These are phyloP conservation scores for Eledona agricola DNA, from an alignment of 2,888 invertebrate genomes.

Conservation along the genomic window DNA sequence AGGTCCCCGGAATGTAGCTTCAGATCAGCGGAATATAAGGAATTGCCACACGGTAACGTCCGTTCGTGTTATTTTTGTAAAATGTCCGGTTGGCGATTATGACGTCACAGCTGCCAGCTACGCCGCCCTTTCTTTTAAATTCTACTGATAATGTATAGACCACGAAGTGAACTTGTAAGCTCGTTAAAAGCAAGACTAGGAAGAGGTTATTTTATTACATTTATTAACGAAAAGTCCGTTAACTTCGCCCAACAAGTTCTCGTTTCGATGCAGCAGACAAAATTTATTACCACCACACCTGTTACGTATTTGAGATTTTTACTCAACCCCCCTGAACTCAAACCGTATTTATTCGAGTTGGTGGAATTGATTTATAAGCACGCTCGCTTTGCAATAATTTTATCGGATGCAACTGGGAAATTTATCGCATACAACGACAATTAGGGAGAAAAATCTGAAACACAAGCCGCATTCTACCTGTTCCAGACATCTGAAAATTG, in stretches of 20 bases:
- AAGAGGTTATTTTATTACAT: constrained; percentile 34
- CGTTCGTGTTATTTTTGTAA: constrained; percentile 45
- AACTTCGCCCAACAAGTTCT: constrained; percentile 20
- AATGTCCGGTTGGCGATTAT: constrained; percentile 20
- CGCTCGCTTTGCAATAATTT: constrained; percentile 5
- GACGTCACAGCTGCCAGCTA: constrained; percentile 33
- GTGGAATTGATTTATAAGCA: constrained; percentile 5
- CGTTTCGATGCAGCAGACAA: constrained; percentile 24
- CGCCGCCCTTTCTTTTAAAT: constrained; percentile 34
- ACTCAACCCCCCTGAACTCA: constrained; percentile 22
- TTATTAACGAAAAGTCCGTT: constrained; percentile 35
- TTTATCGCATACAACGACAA: constrained; percentile 8
- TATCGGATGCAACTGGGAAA: constrained; percentile 4
- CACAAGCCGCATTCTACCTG: constrained; percentile 5
- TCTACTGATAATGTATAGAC: constrained; percentile 28
- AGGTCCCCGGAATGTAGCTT: constrained; percentile 51
- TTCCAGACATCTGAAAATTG: constrained; percentile 4
- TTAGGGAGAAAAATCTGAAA: constrained; percentile 4
- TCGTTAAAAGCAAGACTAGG: constrained; percentile 33
- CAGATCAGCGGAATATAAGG: constrained; percentile 53
- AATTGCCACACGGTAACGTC: constrained; percentile 54
- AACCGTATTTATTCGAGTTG: constrained; percentile 15
- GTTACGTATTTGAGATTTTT: constrained; percentile 30
- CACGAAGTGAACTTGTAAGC: constrained; percentile 33
- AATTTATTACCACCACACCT: constrained; percentile 32